A percentile compares a stretch with the other conserved stretches of the same genome.
Evolutionary conservation across 2,797 vertebrate species (phyloP).

Genomic region (Zalophus californianus): DNA sequence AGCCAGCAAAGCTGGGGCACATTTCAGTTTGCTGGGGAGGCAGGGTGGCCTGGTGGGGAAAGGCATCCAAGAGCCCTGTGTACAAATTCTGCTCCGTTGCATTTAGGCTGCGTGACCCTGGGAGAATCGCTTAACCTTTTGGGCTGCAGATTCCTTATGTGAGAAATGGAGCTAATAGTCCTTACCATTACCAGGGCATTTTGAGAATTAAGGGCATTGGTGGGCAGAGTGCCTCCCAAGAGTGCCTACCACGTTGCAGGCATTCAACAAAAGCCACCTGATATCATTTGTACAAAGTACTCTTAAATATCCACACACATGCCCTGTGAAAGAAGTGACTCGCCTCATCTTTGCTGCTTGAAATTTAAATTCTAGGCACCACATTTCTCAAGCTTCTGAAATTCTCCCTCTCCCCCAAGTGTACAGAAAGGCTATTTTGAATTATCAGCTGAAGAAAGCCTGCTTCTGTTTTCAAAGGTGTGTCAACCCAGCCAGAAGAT

Average conservation of each 20-base stretch:
- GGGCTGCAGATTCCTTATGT: background rate
- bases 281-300: background rate
- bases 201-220: conserved; percentile 1
- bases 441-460: conserved; percentile 43
- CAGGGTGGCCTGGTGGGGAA: background rate
- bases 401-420: background rate
- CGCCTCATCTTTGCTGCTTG: background rate
- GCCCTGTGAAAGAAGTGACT: background rate
- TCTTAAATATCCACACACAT: background rate
- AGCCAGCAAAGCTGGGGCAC: background rate
- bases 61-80: background rate
- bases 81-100: background rate
- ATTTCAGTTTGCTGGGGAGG: background rate
- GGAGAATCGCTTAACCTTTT: background rate
- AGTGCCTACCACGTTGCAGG: background rate
- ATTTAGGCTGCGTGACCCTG: background rate
- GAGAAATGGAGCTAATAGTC: background rate
- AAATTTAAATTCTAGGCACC: conserved; percentile 40
- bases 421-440: background rate
- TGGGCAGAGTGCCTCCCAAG: background rate
- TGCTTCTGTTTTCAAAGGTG: conserved; percentile 45
- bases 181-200: background rate
- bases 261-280: background rate
- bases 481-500: conserved; percentile 74
- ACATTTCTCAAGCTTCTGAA: conserved; percentile 17